Percentiles rank a stretch among this genome's conserved stretches.
Conservation (phyloP, 2,113 vertebrate genomes). For the Taxidea taxus region DNA sequence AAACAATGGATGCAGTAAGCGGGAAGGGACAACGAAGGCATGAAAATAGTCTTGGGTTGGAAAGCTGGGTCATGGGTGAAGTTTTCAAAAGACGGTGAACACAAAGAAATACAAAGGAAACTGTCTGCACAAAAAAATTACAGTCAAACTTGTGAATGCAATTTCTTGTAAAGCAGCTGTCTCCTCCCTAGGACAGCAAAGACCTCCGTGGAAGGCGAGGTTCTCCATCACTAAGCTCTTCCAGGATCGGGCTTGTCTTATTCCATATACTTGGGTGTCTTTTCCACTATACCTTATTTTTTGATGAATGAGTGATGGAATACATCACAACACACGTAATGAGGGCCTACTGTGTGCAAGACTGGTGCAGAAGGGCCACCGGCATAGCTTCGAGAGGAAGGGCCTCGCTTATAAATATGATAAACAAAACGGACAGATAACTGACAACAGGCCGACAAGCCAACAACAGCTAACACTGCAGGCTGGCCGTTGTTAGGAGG, state of each 20-base stretch:
- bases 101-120: not conserved
- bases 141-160: too few relatives aligned
- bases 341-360: not conserved
- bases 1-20: not conserved
- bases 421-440: accelerated
- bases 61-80: not conserved
- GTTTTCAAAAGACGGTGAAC: not conserved
- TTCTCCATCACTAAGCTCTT: not conserved
- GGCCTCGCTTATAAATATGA: not conserved
- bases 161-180: not conserved
- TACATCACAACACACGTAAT: not conserved
- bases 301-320: too few relatives aligned
- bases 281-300: not conserved
- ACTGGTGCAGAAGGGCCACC: not conserved
- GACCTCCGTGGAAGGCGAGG: too few relatives aligned
- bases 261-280: not conserved
- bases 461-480: too few relatives aligned
- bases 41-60: not conserved
- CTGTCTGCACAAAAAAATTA: not conserved
- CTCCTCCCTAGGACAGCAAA: accelerated
- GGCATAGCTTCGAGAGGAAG: not conserved
- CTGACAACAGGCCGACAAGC: not conserved
- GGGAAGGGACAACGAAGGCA: accelerated
- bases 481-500: not conserved
- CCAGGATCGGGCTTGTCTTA: accelerated